phyloP scores from a whole-genome alignment of 2,113 vertebrate genomes.

The Xiphorhynchus elegans region DNA sequence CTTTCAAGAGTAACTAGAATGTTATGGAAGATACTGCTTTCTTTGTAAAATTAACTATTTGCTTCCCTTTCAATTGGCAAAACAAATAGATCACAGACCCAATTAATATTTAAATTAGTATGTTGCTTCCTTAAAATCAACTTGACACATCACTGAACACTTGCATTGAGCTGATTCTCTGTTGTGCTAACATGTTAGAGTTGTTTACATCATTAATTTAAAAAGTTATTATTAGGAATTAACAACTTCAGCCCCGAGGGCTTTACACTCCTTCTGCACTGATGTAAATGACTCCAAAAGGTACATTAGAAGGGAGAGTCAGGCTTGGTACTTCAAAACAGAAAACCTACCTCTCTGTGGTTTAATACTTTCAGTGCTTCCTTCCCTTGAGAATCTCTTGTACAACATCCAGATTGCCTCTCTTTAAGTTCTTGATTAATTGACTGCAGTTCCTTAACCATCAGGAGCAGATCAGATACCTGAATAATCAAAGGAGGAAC shows the following conservation, averaged over 20 bases:
- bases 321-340: not conserved
- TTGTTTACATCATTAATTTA: slow-evolving; percentile 33
- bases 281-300: not conserved
- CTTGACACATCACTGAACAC: not conserved
- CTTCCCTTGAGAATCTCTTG: slow-evolving; percentile 22
- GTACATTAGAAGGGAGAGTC: not conserved
- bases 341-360: slow-evolving; percentile 63
- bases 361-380: slow-evolving; percentile 17
- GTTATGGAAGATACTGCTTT: not conserved
- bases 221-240: slow-evolving; percentile 41
- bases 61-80: not conserved
- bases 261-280: not conserved
- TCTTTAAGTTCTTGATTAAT: slow-evolving; percentile 79
- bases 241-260: not conserved
- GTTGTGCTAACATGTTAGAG: not conserved
- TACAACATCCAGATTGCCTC: slow-evolving; percentile 58
- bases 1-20: not conserved
- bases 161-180: not conserved
- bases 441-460: slow-evolving; percentile 77
- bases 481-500: slow-evolving; percentile 39
- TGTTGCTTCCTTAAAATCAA: slow-evolving; percentile 4
- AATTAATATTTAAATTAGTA: not conserved
- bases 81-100: not conserved
- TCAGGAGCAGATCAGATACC: slow-evolving; percentile 84
- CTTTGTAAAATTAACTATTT: not conserved